Conservation (phyloP, 2,888 invertebrate species). For the Rutpela maculata region DNA sequence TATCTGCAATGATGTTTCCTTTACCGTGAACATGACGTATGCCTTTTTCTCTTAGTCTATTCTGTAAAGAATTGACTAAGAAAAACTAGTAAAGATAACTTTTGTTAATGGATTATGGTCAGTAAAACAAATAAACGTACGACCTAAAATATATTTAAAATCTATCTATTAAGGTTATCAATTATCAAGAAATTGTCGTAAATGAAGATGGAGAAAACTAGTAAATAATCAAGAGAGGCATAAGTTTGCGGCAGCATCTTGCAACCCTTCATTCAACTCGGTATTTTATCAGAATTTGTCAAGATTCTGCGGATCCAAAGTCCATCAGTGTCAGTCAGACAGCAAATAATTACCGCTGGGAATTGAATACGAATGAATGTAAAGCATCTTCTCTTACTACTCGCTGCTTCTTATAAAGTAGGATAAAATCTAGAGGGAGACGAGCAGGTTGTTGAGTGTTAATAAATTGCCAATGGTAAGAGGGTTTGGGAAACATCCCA, state of each 20-base stretch:
- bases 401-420: constrained; percentile 54
- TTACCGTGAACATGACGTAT: too few species aligned
- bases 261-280: constrained; percentile 51
- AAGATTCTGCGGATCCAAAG: constrained; percentile 50
- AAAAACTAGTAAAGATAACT: too few species aligned
- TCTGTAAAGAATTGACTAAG: too few species aligned
- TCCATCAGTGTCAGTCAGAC: constrained; percentile 57
- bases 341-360: constrained; percentile 57
- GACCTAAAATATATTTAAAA: too few species aligned
- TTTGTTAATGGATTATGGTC: too few species aligned
- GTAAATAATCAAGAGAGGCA: too few species aligned
- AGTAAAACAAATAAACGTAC: too few species aligned
- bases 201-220: too few species aligned
- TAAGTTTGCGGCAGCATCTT: constrained; percentile 50
- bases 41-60: too few species aligned
- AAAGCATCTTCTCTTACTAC: constrained; percentile 42
- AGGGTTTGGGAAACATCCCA: constrained; percentile 26
- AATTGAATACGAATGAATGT: constrained; percentile 55
- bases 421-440: constrained; percentile 62
- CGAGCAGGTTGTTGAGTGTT: constrained; percentile 51
- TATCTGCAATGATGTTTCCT: too few species aligned
- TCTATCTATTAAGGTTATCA: too few species aligned
- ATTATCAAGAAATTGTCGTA: too few species aligned
- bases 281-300: constrained; percentile 56
- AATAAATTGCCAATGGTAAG: constrained; percentile 46